Conservation (phyloP, 2,797 vertebrate genomes). For the Furcifer pardalis region DNA sequence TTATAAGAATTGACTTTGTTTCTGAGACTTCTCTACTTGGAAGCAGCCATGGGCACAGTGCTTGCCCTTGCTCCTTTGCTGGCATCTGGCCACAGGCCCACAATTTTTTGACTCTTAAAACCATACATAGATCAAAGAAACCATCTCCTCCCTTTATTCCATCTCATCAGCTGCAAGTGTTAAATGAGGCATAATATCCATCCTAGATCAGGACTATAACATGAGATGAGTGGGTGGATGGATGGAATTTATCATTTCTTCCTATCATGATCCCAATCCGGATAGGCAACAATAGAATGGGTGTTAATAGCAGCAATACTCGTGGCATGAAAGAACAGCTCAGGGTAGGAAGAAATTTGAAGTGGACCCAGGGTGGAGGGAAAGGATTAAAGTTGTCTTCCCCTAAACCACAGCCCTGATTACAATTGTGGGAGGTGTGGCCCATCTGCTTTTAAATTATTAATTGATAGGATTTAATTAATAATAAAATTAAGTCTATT, state of each 20-base stretch:
- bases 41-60: not conserved
- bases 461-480: not conserved
- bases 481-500: not conserved
- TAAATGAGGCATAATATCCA: not conserved
- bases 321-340: not conserved
- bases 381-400: not conserved
- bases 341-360: not conserved
- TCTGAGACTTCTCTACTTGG: not conserved
- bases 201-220: not conserved
- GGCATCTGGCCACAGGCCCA: not conserved
- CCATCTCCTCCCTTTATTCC: not conserved
- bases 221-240: not conserved
- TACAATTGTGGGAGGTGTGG: not conserved
- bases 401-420: too few species aligned
- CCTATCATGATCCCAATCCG: not conserved
- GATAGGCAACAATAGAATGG: not conserved
- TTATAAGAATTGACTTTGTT: too few species aligned
- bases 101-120: not conserved
- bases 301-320: not conserved
- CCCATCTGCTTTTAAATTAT: not conserved
- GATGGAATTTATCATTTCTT: not conserved
- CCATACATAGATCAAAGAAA: not conserved
- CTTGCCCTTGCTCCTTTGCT: not conserved
- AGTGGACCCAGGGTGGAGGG: not conserved
- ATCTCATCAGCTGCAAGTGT: not conserved